phyloP scores from a whole-genome alignment of 2,797 vertebrate genomes.

The Melanotaenia trifasciata region DNA sequence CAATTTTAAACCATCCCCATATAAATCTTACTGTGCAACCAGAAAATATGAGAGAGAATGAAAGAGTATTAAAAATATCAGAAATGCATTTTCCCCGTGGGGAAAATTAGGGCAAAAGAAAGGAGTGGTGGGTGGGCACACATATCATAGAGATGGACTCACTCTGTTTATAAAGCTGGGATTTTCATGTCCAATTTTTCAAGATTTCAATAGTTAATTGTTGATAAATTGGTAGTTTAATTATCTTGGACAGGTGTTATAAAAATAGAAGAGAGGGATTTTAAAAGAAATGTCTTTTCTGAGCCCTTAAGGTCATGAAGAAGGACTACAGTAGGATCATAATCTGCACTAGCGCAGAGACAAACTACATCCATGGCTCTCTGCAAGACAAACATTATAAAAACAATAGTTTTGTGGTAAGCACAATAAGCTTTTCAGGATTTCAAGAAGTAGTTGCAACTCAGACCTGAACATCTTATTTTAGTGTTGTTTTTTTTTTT shows the following conservation, averaged over 20 bases:
- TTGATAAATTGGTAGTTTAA: slow-evolving; percentile 45
- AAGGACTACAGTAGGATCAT: slow-evolving; percentile 28
- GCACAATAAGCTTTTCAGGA: neutral
- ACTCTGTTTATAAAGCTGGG: slow-evolving; percentile 33
- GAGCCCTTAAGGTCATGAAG: slow-evolving; percentile 20
- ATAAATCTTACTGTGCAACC: slow-evolving; percentile 48
- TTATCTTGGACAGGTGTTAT: slow-evolving; percentile 27
- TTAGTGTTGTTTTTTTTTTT: neutral
- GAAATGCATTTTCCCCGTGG: slow-evolving; percentile 41
- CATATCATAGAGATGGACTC: slow-evolving; percentile 31
- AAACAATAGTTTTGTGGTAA: slow-evolving; percentile 5
- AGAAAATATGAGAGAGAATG: slow-evolving; percentile 13
- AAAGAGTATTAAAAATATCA: slow-evolving; percentile 36
- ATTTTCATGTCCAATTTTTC: slow-evolving; percentile 34
- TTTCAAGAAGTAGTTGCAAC: neutral
- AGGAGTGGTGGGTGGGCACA: neutral
- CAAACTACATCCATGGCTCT: slow-evolving; percentile 18
- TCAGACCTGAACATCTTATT: neutral
- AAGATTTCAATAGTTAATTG: slow-evolving; percentile 46
- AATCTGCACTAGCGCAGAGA: slow-evolving; percentile 4
- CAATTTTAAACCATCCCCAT: slow-evolving; percentile 43
- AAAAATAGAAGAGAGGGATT: slow-evolving; percentile 26
- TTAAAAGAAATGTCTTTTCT: slow-evolving; percentile 26
- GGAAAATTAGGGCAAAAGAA: slow-evolving; percentile 45
- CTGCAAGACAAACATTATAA: neutral